Evolutionary conservation across 2,113 vertebrate genomes (phyloP), one percentile per base, ranked within the genome.

Genomic region (Pampusana beccarii): DNA sequence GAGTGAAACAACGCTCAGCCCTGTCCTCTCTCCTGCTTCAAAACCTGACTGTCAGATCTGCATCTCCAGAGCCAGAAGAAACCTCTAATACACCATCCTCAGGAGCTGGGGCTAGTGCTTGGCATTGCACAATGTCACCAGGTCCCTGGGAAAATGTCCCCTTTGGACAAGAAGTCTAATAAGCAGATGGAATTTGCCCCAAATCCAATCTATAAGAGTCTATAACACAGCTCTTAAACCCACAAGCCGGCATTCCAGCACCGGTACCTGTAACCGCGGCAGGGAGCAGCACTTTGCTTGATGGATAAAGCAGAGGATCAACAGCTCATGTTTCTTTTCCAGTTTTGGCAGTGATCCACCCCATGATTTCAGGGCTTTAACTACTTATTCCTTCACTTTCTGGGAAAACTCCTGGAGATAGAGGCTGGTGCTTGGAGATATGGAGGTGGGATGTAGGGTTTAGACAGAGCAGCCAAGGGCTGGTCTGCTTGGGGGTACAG

Each of bases 381-480:
- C n/a, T 33, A 16, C 40, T 69, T 31, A 46, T 66, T 62, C 40
- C 36, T 88, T 66, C 10, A 2, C 38, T 70, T 77, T 80, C 67
- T 12, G 16, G 50, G 42, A 80, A 86, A 86, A 73, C 18, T 66
- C 33, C 36, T 13, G 28, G 60, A 40, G 31, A 62, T 42, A 28
- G 58, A 89, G 48, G 11, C 28, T 88, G 28, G 50, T 20, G 56
- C 56, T 16, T 48, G 44, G 40, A 80, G 46, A 57, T 2, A 12
- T 0, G 0, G 13, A 60, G 67, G 46, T 77, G 67, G 62, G 44
- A 57, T 4, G 16, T 0, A 10, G 1, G 16, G 20, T 25, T 53
- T 13, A 72, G 61, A 28, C 9, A 46, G 42, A 46, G 33, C 62
- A 56, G 51, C 25, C 33, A 10, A 80, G 20, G 40, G 38, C 62